Evolutionary conservation across 2,113 vertebrate genomes (phyloP), one percentile per base, ranked within the genome.

Genomic region (Neogobius melanostomus): DNA sequence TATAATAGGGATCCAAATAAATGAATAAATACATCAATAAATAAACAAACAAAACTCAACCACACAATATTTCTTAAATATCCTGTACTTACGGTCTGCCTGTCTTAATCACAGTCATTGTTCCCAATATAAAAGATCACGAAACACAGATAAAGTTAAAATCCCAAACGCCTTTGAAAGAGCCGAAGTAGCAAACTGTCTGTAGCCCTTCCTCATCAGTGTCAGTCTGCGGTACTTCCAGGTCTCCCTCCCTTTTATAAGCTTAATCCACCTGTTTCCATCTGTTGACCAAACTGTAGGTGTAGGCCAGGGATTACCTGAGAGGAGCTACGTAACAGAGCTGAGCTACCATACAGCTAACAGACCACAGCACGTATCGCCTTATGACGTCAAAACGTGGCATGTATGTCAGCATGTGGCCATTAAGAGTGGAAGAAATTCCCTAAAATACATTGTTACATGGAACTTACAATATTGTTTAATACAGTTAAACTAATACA

Each of bases 181-280:
- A 43, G 28, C 14, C 43, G 36, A 12, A 42, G 42, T 15, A 44
- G 56, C n/a, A 62, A 14, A 48, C 44, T 68, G 54, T 72, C 50
- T 82, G 56, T 61, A 15, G 78, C 36, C 16, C 8, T 45, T 61
- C 42, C 42, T 61, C 12, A 44, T 36, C 59, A 15, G 28, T 36
- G 28, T 61, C 54, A 6, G 42, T 74, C 49, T 87, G 82, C 51
- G 65, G 42, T 7, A 36, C 6, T 52, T 17, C 72, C 70, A 50
- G 46, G 15, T 61, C 57, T 66, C 42, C 28, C 47, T 51, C 69
- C 77, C 71, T 88, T 90, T 91, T 92, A 92, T 89, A 92, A 80
- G 54, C 79, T 88, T 94, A 92, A 93, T 91, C 92, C 92, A 79
- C 79, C 72, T 72, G 75, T 82, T 87, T 85, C 88, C 91, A 93